Base-by-base conservation (phyloP, 2,113 vertebrate genomes). In the Tauraco erythrolophus region DNA sequence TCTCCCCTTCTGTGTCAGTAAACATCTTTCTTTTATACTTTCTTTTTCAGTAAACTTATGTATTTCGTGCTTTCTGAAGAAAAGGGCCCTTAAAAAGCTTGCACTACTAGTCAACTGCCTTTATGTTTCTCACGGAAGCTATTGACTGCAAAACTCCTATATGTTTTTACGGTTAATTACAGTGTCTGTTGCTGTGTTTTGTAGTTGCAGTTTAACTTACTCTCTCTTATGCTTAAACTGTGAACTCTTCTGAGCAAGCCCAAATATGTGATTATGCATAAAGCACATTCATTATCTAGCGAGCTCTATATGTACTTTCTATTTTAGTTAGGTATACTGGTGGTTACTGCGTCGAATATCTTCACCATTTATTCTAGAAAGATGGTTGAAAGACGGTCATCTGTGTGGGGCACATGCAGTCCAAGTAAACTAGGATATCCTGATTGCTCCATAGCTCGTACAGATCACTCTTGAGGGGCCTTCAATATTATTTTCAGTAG, bases 51-150 rank as follows among this genome's bases (percentile, higher is more conserved):
- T 64, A 61, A 77, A 35, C 17, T 18, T 56, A 1, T 4, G 7
- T n/a, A 1, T 27, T 80, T 62, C 0, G 0, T 1, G 0, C 16
- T 19, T 48, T 53, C 27, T 69, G 22, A 25, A n/a, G 22, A 14
- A 65, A 65, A 53, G 7, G 13, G 6, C 17, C 3, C 6, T 45
- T 80, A 31, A 9, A 64, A 39, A 66, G 13, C 18, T 61, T 77
- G 11, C 5, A 6, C 5, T 69, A 9, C 15, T 3, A 24, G 16
- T 50, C 19, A 43, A 0, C 12, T 82, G 51, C 10, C 11, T n/a
- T 80, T 69, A 8, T 27, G 12, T 86, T 76, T 80, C 17, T 61
- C 28, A n/a, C 1, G 5, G 43, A 46, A 81, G 25, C 11, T 30
- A 2, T 3, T 65, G 19, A 33, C 17, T 35, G 11, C 2, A 2